These are phyloP conservation scores for Tor tambroides DNA, from an alignment of 2,113 vertebrate genomes.

Conservation along the genomic window DNA sequence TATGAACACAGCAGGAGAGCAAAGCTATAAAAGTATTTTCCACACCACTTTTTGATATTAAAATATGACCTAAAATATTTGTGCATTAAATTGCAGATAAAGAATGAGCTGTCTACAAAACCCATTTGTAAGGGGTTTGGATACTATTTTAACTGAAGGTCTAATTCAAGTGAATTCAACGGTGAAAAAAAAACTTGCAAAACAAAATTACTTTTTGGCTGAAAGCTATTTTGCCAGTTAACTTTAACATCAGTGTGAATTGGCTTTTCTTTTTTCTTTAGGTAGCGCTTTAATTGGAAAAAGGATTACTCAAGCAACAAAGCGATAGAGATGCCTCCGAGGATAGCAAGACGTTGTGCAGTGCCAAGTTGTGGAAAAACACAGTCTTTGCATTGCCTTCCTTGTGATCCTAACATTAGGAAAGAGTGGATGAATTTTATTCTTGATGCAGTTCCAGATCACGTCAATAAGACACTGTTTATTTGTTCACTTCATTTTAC, in stretches of 20 bases:
- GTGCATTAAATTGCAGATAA: not conserved
- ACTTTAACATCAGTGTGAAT: not conserved
- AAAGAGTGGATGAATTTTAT: constrained; percentile 1
- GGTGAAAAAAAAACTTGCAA: not conserved
- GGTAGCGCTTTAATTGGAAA: not conserved
- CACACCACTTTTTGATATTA: not conserved
- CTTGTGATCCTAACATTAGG: not conserved
- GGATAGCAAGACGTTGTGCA: not conserved
- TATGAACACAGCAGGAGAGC: not conserved
- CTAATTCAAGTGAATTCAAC: not conserved
- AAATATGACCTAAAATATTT: not conserved
- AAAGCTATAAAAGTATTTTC: not conserved
- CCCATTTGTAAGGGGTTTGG: not conserved
- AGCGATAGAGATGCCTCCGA: not conserved
- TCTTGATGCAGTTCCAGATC: not conserved
- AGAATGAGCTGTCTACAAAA: not conserved
- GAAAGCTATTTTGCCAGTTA: not conserved
- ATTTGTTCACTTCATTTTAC: not conserved
- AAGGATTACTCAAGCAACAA: not conserved
- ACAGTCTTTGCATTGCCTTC: constrained; percentile 8
- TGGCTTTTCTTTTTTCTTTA: not conserved
- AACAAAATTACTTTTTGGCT: not conserved
- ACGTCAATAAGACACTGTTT: not conserved
- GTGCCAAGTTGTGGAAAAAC: not conserved
- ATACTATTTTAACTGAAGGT: not conserved